Conservation (phyloP, 2,797 vertebrate species). For the Brachymystax lenok region DNA sequence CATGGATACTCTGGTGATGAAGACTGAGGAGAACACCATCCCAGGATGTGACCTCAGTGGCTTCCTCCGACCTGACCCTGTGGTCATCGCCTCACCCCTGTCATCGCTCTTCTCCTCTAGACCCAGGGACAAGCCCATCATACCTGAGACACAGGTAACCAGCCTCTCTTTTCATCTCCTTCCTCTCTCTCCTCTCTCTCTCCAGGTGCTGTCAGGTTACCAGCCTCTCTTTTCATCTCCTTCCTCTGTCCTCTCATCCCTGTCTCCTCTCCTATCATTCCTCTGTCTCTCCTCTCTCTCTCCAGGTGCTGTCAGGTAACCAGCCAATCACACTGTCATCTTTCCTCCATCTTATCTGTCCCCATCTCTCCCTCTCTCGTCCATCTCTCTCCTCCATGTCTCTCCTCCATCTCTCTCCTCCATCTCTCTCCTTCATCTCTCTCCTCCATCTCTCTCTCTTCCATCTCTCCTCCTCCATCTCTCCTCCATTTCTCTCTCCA, state of each 20-base stretch:
- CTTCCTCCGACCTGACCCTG: constrained; percentile 92
- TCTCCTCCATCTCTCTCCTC: constrained; percentile 30
- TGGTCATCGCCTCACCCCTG: constrained; percentile 95
- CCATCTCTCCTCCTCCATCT: too few relatives aligned
- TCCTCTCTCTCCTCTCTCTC: too few relatives aligned
- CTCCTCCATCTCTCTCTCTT: too few relatives aligned
- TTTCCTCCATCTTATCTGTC: not conserved
- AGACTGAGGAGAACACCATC: constrained; percentile 99
- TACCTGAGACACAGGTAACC: constrained; percentile 96
- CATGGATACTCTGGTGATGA: constrained; percentile 98
- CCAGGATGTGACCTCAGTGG: constrained; percentile 98
- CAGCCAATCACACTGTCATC: not conserved
- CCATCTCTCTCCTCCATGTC: constrained; percentile 31
- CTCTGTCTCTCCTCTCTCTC: constrained; percentile 14
- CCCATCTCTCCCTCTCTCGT: constrained; percentile 44
- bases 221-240: not conserved
- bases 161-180: not conserved
- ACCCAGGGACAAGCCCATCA: constrained; percentile 89
- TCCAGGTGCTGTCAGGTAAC: not conserved
- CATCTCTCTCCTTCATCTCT: constrained; percentile 21
- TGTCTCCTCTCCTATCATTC: not conserved
- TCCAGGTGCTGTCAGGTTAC: constrained; percentile 78
- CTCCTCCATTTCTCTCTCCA: too few relatives aligned
- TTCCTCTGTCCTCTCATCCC: constrained; percentile 25
- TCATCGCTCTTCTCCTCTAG: constrained; percentile 96